A percentile compares a stretch with the other conserved stretches of the same genome.
Evolutionary conservation across 2,797 vertebrate genomes (phyloP).

Genomic region (Falco novaeseelandiae): DNA sequence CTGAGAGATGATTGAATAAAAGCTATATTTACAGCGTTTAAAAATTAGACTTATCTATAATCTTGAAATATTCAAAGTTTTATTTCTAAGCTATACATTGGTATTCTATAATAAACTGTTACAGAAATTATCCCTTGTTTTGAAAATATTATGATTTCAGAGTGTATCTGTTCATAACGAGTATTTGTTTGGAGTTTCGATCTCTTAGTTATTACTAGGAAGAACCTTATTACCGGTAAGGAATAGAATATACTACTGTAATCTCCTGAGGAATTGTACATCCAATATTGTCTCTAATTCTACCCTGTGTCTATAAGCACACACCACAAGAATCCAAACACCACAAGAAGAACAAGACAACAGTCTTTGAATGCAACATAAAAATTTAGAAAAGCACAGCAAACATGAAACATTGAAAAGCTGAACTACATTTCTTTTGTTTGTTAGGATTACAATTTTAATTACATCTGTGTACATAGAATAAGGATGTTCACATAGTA

Average conservation of each 20-base stretch:
- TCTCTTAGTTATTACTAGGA: constrained; percentile 89
- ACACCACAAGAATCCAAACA: constrained; percentile 93
- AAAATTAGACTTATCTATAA: constrained; percentile 93
- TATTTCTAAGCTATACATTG: constrained; percentile 97
- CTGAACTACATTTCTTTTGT: constrained; percentile 92
- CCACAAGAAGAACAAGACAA: constrained; percentile 90
- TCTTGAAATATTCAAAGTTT: constrained; percentile 92
- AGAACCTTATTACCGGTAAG: constrained; percentile 88
- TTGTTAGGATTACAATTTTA: constrained; percentile 98
- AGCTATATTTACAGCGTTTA: constrained; percentile 97
- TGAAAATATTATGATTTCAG: constrained; percentile 92
- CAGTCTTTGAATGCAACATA: constrained; percentile 86
- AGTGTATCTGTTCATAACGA: constrained; percentile 89
- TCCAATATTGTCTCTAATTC: constrained; percentile 95
- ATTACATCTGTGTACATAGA: constrained; percentile 99
- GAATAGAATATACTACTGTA: constrained; percentile 86
- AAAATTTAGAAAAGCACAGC: constrained; percentile 88
- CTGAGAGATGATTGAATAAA: constrained; percentile 86
- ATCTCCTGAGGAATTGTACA: constrained; percentile 91
- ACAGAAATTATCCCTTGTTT: constrained; percentile 94
- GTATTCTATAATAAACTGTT: constrained; percentile 96
- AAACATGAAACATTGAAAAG: constrained; percentile 95
- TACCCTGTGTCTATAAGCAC: constrained; percentile 95
- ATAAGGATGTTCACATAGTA: constrained; percentile 96
- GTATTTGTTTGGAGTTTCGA: constrained; percentile 86